A percentile compares a stretch with the other conserved stretches of the same genome.
phyloP scores from a whole-genome alignment of 1,140 invertebrate species.

The Diprion similis region DNA sequence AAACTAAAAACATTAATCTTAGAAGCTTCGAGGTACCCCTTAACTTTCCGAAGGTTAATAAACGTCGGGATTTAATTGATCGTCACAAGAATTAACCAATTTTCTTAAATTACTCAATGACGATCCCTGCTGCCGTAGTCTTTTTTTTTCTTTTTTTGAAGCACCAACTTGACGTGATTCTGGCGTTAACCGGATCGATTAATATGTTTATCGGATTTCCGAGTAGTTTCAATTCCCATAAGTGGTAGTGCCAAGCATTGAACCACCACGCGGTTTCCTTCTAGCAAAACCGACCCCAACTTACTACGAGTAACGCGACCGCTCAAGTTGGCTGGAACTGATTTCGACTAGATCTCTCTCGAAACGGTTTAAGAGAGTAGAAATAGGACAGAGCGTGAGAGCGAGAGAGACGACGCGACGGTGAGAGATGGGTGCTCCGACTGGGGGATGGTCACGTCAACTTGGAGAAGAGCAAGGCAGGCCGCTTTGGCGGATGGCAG shows the following conservation, averaged over 20 bases:
- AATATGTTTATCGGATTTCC: neutral
- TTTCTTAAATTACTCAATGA: no score
- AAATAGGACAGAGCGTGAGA: neutral
- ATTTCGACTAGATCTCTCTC: neutral
- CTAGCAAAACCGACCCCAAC: neutral
- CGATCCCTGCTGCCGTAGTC: no score
- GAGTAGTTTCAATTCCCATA: neutral
- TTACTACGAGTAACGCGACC: neutral
- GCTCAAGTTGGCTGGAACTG: constrained; percentile 3
- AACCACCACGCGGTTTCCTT: neutral
- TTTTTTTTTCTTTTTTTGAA: no score
- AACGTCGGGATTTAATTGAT: neutral
- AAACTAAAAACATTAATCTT: neutral
- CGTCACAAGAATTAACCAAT: no score
- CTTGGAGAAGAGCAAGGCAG: neutral
- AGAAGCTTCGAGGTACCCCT: neutral
- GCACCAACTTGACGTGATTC: neutral
- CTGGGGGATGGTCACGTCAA: neutral
- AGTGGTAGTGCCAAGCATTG: neutral
- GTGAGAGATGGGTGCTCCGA: neutral
- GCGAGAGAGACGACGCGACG: neutral
- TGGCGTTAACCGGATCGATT: neutral
- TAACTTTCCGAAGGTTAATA: neutral
- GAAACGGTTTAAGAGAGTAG: neutral
- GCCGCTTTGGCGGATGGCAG: neutral